Percentiles rank a stretch among this genome's conserved stretches.
These are phyloP conservation scores for Dyspetes luteomarginatus DNA, from an alignment of 2,888 invertebrate genomes.

Conservation along the genomic window DNA sequence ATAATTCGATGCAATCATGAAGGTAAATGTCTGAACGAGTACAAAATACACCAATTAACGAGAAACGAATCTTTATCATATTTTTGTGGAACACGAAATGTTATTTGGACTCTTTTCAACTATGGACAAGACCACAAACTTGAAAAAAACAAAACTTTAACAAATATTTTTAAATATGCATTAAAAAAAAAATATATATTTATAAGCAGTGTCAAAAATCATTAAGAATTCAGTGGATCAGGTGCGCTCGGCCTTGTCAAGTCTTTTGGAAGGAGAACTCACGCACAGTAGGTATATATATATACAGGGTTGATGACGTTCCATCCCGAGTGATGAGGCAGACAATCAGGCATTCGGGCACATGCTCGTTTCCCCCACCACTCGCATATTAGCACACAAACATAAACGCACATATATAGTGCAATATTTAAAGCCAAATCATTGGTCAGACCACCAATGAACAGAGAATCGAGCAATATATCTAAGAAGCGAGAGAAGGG, in stretches of 20 bases:
- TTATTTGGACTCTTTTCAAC: too few relatives aligned
- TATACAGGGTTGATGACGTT: conserved; percentile 7
- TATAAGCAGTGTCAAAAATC: background rate
- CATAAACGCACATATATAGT: background rate
- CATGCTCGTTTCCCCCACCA: conserved; percentile 17
- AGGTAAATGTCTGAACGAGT: too few relatives aligned
- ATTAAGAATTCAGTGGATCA: background rate
- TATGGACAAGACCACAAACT: too few relatives aligned
- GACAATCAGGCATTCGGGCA: conserved; percentile 21
- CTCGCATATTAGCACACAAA: background rate
- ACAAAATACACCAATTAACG: too few relatives aligned
- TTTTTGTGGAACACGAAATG: too few relatives aligned
- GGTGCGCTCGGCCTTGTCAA: background rate
- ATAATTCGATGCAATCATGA: too few relatives aligned
- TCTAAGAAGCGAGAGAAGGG: conserved; percentile 38
- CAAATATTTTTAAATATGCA: too few relatives aligned
- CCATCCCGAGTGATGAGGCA: conserved; percentile 19
- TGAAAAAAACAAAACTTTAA: too few relatives aligned
- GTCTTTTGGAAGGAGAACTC: background rate
- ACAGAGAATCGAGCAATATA: conserved; percentile 13
- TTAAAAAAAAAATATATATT: background rate
- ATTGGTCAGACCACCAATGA: conserved; percentile 18
- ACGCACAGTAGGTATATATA: background rate
- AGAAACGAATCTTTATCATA: too few relatives aligned
- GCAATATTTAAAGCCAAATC: background rate